Percentiles rank a stretch among this genome's conserved stretches.
phyloP scores from a whole-genome alignment of 2,113 vertebrate species.

The Pycnonotus jocosus region DNA sequence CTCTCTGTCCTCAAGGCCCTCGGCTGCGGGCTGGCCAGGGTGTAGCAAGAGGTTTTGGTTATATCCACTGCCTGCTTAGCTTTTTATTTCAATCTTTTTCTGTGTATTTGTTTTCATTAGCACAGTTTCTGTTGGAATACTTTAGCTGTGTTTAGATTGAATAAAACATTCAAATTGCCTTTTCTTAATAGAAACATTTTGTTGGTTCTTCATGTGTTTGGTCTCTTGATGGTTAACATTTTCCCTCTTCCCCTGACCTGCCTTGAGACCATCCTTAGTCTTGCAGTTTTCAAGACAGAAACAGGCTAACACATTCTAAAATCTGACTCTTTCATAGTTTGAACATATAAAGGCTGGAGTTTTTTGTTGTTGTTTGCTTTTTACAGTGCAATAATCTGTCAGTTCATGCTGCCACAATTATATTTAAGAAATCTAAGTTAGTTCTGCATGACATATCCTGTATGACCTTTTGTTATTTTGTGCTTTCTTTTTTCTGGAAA shows the following conservation, averaged over 20 bases:
- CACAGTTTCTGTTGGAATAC: background rate
- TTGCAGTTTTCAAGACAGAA: background rate
- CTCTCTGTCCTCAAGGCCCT: background rate
- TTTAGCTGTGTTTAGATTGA: background rate
- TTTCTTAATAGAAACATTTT: background rate
- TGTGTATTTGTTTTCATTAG: background rate
- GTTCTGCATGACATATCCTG: background rate
- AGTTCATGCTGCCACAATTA: background rate
- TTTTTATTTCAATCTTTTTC: background rate
- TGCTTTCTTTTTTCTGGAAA: background rate
- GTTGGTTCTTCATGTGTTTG: rapidly evolving
- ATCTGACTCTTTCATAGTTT: background rate
- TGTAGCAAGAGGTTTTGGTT: background rate
- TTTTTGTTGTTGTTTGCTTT: background rate
- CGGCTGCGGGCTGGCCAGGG: background rate
- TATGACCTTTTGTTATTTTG: background rate
- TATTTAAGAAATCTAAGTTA: background rate
- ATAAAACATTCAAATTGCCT: background rate
- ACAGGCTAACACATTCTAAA: background rate
- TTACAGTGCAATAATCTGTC: background rate
- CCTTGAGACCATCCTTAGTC: background rate
- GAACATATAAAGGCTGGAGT: background rate
- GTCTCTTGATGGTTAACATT: background rate
- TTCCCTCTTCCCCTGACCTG: background rate
- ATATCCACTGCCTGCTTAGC: background rate